These are phyloP conservation scores for Lota lota DNA, from an alignment of 2,113 vertebrate species.

Conservation along the genomic window DNA sequence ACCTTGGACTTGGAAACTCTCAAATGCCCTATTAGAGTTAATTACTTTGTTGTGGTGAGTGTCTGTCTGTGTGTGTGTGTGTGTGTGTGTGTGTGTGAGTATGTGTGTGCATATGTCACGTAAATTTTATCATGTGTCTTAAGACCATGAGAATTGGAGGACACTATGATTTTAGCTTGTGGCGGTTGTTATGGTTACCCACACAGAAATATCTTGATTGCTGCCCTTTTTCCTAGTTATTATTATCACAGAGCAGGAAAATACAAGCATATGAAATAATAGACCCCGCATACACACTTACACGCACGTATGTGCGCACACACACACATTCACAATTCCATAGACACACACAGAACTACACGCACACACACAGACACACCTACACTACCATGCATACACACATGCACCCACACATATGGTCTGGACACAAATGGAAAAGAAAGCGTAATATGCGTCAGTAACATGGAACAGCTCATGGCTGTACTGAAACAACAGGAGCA, in stretches of 20 bases:
- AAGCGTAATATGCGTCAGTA: not conserved
- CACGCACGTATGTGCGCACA: not conserved
- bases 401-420: not conserved
- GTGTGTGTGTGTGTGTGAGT: not conserved
- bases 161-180: not conserved
- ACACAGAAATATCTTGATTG: not conserved
- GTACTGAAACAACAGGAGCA: not conserved
- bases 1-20: conserved; percentile 21
- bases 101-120: not conserved
- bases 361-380: not conserved
- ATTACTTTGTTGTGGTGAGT: conserved; percentile 4
- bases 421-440: not conserved
- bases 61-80: conserved; percentile 2
- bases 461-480: not conserved
- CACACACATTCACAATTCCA: not conserved
- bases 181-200: not conserved
- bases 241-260: not conserved
- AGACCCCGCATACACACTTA: not conserved
- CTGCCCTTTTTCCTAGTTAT: not conserved
- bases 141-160: not conserved
- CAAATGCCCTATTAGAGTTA: conserved; percentile 24
- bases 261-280: not conserved
- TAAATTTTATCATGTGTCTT: not conserved
- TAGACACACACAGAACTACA: not conserved
- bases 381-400: not conserved